These are phyloP conservation scores for Heliocidaris erythrogramma DNA, from an alignment of 35 echinoderm and acorn worm species.

Conservation along the genomic window DNA sequence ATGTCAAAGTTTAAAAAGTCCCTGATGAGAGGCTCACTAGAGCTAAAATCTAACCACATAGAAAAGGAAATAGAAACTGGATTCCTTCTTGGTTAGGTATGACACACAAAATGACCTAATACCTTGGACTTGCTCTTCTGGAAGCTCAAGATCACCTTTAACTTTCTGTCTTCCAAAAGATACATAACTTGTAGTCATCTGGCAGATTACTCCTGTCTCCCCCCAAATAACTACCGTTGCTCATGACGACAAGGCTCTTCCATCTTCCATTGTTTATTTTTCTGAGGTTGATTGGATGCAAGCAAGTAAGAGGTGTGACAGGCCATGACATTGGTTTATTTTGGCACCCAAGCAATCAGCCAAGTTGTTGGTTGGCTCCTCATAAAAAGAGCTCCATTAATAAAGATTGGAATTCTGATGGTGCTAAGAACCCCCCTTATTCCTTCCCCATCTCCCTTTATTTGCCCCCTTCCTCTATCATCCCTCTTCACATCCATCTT, in stretches of 20 bases:
- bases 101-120: too few relatives aligned
- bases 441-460: too few relatives aligned
- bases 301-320: neutral
- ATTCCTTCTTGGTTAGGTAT: too few relatives aligned
- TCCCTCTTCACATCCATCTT: neutral
- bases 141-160: neutral
- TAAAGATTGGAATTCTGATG: neutral
- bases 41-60: too few relatives aligned
- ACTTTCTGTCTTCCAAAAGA: neutral
- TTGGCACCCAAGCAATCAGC: neutral
- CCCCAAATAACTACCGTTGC: neutral
- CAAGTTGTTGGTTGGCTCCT: neutral
- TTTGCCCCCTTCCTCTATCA: too few relatives aligned
- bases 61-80: too few relatives aligned
- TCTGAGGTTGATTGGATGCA: neutral
- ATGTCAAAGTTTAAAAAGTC: too few relatives aligned
- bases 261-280: neutral
- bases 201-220: neutral
- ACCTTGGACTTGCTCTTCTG: too few relatives aligned
- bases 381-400: slow-evolving; percentile 1
- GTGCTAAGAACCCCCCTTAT: neutral
- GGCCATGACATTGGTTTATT: neutral
- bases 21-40: too few relatives aligned
- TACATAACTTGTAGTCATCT: neutral
- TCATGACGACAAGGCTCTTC: neutral